Base-by-base conservation (phyloP, 2,888 invertebrate species). In the Brachypterus glaber region DNA sequence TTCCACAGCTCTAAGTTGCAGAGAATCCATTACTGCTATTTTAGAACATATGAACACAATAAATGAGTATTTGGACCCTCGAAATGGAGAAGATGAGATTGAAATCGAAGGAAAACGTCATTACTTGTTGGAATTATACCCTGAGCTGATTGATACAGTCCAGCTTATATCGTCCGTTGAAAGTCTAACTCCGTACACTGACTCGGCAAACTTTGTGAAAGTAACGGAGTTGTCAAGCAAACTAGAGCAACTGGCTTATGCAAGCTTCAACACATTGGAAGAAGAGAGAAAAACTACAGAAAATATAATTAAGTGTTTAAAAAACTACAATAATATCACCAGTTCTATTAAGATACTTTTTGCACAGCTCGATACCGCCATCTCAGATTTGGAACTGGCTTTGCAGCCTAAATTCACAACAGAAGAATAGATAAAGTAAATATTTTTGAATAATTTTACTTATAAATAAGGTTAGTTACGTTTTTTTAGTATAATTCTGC, bases 321-420 rank as follows among this genome's bases (percentile, higher is more conserved):
- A 66, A 16, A 60, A 68, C 35, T 72, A 72, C 47, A 70, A 70
- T 49, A 62, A 66, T 47, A 66, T 72, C 26, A 63, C 69, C 30
- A 59, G 50, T 31, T 66, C 64, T 21, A 65, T 72, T 46, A 67
- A 69, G 17, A 61, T 67, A 40, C 57, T 68, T 12, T 64, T 72
- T 39, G 63, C 66, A 33, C 58, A 63, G 38, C 49, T 72, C 33
- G 70, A 73, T 50, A 55, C 54, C 27, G 56, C 60, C 4, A 52
- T 72, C 8, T 64, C 62, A 4, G 59, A 62, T 35, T 57, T 68
- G 30, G 72, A 73, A 59, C 44, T 58, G 21, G 60, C 65, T 26
- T 50, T 64, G 33, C 53, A 58, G 29, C 61, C 64, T 1, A 64
- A 63, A 45, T 60, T 63, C 41, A 38, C 33, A 8, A 43, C 46